phyloP scores from a whole-genome alignment of 2,888 invertebrate species.

The Coecobrya sp. region DNA sequence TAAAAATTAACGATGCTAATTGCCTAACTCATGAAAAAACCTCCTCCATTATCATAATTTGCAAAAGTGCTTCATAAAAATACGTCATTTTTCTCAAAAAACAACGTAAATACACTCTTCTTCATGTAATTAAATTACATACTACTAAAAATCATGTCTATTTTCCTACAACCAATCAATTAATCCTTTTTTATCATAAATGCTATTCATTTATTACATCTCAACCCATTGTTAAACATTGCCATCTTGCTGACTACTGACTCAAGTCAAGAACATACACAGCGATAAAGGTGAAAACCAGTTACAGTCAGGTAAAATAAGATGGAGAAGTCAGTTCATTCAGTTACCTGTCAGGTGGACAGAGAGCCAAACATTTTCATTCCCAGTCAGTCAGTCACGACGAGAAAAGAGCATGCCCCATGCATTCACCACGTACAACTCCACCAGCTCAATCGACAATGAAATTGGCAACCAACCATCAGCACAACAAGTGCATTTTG shows the following conservation, averaged over 20 bases:
- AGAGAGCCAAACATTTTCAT: background rate
- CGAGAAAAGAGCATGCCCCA: background rate
- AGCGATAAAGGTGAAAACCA: constrained; percentile 65
- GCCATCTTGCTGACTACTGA: constrained; percentile 70
- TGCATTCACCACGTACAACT: background rate
- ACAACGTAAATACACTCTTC: no score
- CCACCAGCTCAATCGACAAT: background rate
- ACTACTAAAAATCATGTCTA: no score
- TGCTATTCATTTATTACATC: no score
- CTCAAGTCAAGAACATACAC: background rate
- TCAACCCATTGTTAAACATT: no score
- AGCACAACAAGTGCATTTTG: constrained; percentile 13
- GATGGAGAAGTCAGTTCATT: constrained; percentile 73
- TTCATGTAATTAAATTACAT: no score
- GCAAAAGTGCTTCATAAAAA: no score
- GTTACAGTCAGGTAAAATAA: constrained; percentile 66
- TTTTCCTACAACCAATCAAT: no score
- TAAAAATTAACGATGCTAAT: no score
- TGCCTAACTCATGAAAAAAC: no score
- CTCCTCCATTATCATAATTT: no score
- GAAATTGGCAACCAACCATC: background rate
- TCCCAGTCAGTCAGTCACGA: background rate
- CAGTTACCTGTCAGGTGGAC: constrained; percentile 8
- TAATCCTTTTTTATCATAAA: no score
- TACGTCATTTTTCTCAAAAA: no score